These are phyloP conservation scores for Euwallacea fornicatus DNA, from an alignment of 1,140 invertebrate species.

Conservation along the genomic window DNA sequence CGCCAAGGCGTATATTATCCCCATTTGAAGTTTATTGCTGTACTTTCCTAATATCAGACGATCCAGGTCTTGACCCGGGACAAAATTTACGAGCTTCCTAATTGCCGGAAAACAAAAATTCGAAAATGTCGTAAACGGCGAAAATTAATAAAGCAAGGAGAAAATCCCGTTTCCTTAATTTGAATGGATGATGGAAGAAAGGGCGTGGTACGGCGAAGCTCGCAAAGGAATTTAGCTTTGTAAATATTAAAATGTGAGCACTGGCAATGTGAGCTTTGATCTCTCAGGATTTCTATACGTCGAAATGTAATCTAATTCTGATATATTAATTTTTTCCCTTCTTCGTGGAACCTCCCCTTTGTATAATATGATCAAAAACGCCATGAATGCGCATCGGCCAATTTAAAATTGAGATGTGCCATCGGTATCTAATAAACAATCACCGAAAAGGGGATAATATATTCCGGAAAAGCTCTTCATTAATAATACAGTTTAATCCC, in stretches of 20 bases:
- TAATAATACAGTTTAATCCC: conserved; percentile 33
- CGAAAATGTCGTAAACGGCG: conserved; percentile 8
- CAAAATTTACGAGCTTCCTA: conserved; percentile 42
- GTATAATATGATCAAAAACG: no score
- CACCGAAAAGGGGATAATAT: conserved; percentile 9
- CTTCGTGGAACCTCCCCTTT: not conserved
- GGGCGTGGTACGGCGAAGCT: not conserved
- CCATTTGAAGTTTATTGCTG: conserved; percentile 49
- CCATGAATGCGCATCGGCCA: no score
- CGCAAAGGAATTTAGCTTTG: conserved; percentile 23
- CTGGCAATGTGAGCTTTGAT: conserved; percentile 26
- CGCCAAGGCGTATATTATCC: conserved; percentile 32
- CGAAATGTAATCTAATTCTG: conserved; percentile 10
- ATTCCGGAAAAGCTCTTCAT: conserved; percentile 29
- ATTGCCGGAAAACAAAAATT: conserved; percentile 45
- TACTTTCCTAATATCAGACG: conserved; percentile 44
- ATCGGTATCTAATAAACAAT: conserved; percentile 4
- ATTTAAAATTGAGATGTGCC: conserved; percentile 2
- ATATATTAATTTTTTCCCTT: conserved; percentile 18
- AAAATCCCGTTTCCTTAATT: conserved; percentile 24
- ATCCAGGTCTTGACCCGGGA: conserved; percentile 27
- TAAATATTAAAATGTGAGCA: conserved; percentile 27
- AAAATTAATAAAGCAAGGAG: conserved; percentile 35
- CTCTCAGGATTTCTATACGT: conserved; percentile 8
- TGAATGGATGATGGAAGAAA: conserved; percentile 26